Evolutionary conservation across 2,113 vertebrate species (phyloP).

Genomic region (Notiomystis cincta): DNA sequence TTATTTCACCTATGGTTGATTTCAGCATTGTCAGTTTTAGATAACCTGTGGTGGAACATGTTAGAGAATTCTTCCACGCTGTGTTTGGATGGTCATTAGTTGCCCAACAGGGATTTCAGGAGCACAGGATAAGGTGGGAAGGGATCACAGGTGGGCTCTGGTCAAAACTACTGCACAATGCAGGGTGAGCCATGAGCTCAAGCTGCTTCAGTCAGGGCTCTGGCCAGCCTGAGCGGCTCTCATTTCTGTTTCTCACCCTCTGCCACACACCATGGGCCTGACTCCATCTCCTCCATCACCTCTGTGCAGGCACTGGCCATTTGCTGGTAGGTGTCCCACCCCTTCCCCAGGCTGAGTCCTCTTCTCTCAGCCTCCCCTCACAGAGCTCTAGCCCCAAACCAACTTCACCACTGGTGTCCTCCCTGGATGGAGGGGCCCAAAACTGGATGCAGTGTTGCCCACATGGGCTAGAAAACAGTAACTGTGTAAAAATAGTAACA

Average conservation of each 20-base stretch:
- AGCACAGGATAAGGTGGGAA: background rate
- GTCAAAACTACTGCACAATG: background rate
- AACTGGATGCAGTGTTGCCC: background rate
- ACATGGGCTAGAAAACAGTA: background rate
- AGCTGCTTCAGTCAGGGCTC: background rate
- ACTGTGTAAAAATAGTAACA: background rate
- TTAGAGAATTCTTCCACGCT: background rate
- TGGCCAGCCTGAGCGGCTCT: background rate
- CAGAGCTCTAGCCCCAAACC: background rate
- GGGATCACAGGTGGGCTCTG: background rate
- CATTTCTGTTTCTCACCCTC: background rate
- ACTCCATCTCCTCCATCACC: background rate
- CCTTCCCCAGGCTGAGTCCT: background rate
- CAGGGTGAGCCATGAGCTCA: background rate
- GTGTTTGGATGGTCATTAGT: background rate
- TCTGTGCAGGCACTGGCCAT: background rate
- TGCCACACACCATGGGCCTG: fast-evolving
- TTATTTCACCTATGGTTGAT: background rate
- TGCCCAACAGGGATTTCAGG: background rate
- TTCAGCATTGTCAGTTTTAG: background rate
- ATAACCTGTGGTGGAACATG: background rate
- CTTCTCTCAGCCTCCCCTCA: background rate
- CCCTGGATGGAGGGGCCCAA: background rate
- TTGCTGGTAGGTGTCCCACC: background rate
- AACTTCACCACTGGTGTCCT: too few relatives aligned